Base-by-base conservation (phyloP, 2,797 vertebrate species). In the Melanotaenia maccullochi region DNA sequence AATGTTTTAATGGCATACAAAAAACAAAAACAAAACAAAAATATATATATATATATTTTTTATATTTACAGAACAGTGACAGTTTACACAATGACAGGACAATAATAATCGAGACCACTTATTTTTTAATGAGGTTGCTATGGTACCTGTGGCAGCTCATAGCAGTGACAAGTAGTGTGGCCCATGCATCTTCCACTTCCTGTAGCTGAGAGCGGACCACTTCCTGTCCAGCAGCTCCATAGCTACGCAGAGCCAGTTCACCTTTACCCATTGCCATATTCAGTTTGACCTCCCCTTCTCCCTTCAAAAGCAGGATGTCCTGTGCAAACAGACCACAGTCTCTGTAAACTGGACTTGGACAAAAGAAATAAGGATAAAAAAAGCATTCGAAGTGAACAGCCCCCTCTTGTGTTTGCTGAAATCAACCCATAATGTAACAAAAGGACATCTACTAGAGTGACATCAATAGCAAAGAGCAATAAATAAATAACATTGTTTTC, bases 271-370 rank as follows among this genome's bases (percentile, higher is more conserved):
- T 95, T 20, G 97, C 96, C 95, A 99, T 96, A 73, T 98, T 99
- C 84, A 99, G 87, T 80, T 97, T 98, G 60, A 99, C 96, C 83
- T 99, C 98, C 0, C 97, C 98, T 24, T 99, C 97, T 0, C 97
- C 97, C 90, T 97, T 99, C 94, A 97, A 94, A 87, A 99, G 93
- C 82, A 99, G 94, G 93, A 99, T 97, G 67, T 99, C 98, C 98
- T 99, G 90, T 77, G 24, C 55, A 90, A 84, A 90, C 74, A 85
- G 13, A 84, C 62, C 0, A 7, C 3, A 32, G 35, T 72, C 62
- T 68, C 12, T 51, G 25, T 30, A 20, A 70, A 66, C 28, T 49
- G 30, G 12, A 57, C 63, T 38, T 30, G 64, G 24, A 76, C 3
- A 5, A 38, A 33, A 47, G 3, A 35, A 24, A 2, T 32, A 25